phyloP scores from a whole-genome alignment of 2,888 invertebrate genomes.

The Imbricaverruca yamaguchii region DNA sequence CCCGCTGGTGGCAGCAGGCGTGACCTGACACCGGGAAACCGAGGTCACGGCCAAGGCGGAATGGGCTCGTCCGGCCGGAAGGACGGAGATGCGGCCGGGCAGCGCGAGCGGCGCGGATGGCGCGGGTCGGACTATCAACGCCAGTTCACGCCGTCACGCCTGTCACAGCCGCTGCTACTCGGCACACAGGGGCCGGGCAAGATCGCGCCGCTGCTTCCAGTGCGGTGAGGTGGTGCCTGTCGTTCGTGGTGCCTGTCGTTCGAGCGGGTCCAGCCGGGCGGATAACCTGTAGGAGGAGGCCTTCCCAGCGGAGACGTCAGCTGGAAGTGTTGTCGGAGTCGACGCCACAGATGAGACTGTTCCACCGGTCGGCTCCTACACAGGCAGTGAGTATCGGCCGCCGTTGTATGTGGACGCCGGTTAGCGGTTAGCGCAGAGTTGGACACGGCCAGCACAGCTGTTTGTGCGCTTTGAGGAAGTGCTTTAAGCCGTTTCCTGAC shows the following conservation, averaged over 20 bases:
- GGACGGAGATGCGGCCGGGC: neutral
- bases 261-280: neutral
- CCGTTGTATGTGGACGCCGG: neutral
- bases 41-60: neutral
- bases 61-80: neutral
- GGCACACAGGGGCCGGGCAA: neutral
- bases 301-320: neutral
- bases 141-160: neutral
- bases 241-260: neutral
- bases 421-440: neutral
- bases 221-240: neutral
- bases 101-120: neutral
- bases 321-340: neutral
- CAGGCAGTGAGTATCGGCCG: neutral
- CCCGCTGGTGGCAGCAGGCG: neutral
- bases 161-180: neutral
- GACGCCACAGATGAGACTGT: no score
- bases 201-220: neutral
- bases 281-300: neutral
- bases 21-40: neutral
- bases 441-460: neutral
- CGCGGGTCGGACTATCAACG: neutral
- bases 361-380: neutral
- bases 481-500: neutral
- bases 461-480: neutral